phyloP scores from a whole-genome alignment of 2,797 vertebrate genomes.

The Dromococcyx pavoninus region DNA sequence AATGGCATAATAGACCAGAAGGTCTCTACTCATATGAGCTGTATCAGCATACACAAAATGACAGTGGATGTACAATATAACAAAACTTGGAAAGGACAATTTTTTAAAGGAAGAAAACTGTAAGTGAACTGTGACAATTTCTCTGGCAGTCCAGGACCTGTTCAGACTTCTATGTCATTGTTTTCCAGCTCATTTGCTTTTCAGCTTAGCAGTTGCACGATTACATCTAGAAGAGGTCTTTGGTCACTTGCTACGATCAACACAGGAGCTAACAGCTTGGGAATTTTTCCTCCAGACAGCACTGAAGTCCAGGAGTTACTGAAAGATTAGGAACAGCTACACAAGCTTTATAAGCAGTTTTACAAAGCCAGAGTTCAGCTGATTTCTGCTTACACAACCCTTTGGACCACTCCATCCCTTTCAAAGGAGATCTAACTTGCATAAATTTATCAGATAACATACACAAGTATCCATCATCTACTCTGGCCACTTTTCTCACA shows the following conservation, averaged over 20 bases:
- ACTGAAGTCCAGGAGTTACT: background rate
- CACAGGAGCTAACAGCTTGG: background rate
- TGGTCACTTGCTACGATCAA: background rate
- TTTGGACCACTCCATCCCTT: background rate
- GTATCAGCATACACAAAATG: background rate
- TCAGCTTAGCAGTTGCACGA: background rate
- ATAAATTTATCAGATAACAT: background rate
- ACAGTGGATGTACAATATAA: background rate
- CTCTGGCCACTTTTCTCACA: background rate
- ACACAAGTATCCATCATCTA: background rate
- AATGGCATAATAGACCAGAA: background rate
- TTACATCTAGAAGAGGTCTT: background rate
- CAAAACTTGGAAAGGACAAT: background rate
- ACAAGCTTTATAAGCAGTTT: background rate
- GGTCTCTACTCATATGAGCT: background rate
- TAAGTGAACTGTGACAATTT: background rate
- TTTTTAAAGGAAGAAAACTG: background rate
- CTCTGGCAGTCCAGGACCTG: background rate
- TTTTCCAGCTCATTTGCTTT: background rate
- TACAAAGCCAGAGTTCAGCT: background rate
- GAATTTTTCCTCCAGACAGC: background rate
- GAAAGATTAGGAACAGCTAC: background rate
- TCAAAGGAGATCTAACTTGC: background rate
- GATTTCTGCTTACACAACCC: background rate
- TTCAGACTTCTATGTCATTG: rapidly evolving